These are phyloP conservation scores for Agrenia bidenticulata DNA, from an alignment of 2,888 invertebrate species.

Conservation along the genomic window DNA sequence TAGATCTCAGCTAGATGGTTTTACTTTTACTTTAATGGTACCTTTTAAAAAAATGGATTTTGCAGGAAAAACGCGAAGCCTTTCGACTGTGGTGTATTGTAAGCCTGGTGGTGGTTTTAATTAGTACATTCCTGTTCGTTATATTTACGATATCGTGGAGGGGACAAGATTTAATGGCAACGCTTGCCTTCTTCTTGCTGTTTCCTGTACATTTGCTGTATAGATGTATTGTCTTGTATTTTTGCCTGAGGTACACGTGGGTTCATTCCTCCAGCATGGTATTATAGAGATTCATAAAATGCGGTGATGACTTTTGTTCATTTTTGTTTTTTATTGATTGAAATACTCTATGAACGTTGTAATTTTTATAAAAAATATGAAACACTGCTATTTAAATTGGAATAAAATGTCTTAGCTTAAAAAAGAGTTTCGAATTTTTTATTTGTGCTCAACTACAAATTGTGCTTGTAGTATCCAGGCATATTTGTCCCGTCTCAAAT, in stretches of 20 bases:
- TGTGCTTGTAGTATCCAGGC: too few species aligned
- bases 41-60: neutral
- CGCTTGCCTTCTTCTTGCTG: neutral
- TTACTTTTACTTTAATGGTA: too few species aligned
- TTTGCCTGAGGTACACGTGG: constrained; percentile 10
- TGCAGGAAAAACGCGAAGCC: neutral
- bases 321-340: too few species aligned
- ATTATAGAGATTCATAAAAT: too few species aligned
- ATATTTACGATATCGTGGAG: constrained; percentile 8
- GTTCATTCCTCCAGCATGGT: neutral
- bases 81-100: neutral
- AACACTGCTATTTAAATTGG: too few species aligned
- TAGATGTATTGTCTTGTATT: constrained; percentile 12
- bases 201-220: constrained; percentile 13
- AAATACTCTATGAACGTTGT: too few species aligned
- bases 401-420: too few species aligned
- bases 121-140: constrained; percentile 4
- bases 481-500: too few species aligned
- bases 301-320: too few species aligned
- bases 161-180: neutral
- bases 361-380: too few species aligned
- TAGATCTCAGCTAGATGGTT: neutral
- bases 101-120: neutral
- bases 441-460: too few species aligned
- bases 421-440: too few species aligned